phyloP scores from a whole-genome alignment of 2,888 invertebrate species.

The Slavum lentiscoides region DNA sequence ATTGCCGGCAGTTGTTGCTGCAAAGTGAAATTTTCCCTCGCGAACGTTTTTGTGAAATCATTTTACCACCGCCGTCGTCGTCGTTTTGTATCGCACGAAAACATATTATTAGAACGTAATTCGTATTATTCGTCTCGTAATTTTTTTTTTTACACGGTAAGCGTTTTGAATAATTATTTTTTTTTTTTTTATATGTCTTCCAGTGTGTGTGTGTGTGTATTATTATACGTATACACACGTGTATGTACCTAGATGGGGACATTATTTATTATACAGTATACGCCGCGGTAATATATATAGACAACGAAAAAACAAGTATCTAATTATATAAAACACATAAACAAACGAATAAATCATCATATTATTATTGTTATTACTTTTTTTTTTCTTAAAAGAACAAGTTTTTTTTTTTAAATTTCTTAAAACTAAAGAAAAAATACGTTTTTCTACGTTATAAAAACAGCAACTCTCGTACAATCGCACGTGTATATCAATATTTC shows the following conservation, averaged over 20 bases:
- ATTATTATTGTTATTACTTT: too few relatives aligned
- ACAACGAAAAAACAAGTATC: background rate
- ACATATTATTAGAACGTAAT: background rate
- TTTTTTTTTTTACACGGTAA: too few relatives aligned
- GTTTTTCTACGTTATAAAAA: too few relatives aligned
- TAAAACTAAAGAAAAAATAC: too few relatives aligned
- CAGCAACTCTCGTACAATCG: too few relatives aligned
- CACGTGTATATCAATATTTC: too few relatives aligned
- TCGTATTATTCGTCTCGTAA: background rate
- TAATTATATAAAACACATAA: background rate
- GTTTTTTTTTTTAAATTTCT: too few relatives aligned
- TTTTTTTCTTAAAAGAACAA: too few relatives aligned
- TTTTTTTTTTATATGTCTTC: background rate
- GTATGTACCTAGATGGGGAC: too few relatives aligned
- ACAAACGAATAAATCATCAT: too few relatives aligned
- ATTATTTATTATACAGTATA: too few relatives aligned
- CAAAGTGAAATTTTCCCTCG: slow-evolving; percentile 36
- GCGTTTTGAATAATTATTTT: background rate
- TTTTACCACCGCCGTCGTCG: background rate
- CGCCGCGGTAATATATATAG: background rate
- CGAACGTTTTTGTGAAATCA: slow-evolving; percentile 23
- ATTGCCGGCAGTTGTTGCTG: background rate
- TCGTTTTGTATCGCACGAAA: background rate
- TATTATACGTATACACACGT: background rate
- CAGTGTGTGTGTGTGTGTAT: background rate